Conservation (phyloP, 1,140 invertebrate genomes). For the Nymphalis io region DNA sequence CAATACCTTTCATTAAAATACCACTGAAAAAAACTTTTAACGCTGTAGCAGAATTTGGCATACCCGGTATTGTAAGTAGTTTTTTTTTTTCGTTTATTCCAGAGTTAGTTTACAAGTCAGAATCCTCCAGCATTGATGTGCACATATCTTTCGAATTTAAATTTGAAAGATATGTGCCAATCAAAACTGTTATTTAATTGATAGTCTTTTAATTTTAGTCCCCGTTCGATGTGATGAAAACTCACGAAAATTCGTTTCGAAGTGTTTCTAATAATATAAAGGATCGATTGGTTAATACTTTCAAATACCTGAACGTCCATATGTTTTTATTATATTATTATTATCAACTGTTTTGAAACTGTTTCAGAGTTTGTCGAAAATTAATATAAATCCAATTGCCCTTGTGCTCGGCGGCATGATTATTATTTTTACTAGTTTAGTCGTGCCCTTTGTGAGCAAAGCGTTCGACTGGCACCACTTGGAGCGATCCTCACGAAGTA, state of each 20-base stretch:
- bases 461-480: conserved; percentile 40
- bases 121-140: too few relatives aligned
- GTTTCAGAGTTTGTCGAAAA: conserved; percentile 67
- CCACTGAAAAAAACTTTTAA: conserved; percentile 68
- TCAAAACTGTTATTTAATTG: too few relatives aligned
- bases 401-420: conserved; percentile 61
- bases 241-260: too few relatives aligned
- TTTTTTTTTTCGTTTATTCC: background rate
- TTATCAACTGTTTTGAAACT: too few relatives aligned
- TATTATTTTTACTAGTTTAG: conserved; percentile 55
- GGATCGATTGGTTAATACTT: too few relatives aligned
- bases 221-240: too few relatives aligned
- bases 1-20: conserved; percentile 74
- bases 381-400: conserved; percentile 69
- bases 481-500: conserved; percentile 54
- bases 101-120: too few relatives aligned
- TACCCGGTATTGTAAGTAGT: conserved; percentile 18
- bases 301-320: too few relatives aligned
- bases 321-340: background rate
- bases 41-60: conserved; percentile 28
- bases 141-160: too few relatives aligned
- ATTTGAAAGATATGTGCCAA: too few relatives aligned
- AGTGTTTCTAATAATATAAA: too few relatives aligned
- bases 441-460: conserved; percentile 59
- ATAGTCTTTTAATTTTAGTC: too few relatives aligned